Conservation (phyloP, 2,888 invertebrate genomes). For the Dioctria rufipes region DNA sequence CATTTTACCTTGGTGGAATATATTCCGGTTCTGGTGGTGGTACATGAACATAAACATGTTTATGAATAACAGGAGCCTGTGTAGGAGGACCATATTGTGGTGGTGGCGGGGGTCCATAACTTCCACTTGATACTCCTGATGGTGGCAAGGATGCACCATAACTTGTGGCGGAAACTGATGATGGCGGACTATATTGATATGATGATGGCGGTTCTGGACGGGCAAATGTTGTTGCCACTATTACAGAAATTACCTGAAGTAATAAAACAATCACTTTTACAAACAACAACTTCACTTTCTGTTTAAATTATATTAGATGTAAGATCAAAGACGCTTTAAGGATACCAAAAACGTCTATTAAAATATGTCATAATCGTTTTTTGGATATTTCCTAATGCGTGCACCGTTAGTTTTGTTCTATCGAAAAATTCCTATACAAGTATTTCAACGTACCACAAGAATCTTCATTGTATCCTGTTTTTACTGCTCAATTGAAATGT, state of each 20-base stretch:
- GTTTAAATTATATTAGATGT: constrained; percentile 1
- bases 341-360: constrained; percentile 35
- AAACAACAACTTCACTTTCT: not conserved
- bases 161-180: constrained; percentile 62
- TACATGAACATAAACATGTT: constrained; percentile 92
- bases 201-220: constrained; percentile 62
- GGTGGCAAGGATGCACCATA: constrained; percentile 48
- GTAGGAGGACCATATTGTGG: constrained; percentile 79
- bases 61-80: constrained; percentile 85
- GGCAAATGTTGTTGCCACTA: constrained; percentile 63
- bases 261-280: not conserved
- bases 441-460: constrained; percentile 30
- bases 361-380: constrained; percentile 7
- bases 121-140: constrained; percentile 62
- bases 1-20: constrained; percentile 75
- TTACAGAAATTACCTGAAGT: constrained; percentile 26
- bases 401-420: not conserved
- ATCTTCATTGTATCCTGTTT: constrained; percentile 32
- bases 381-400: not conserved
- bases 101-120: constrained; percentile 75
- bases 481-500: not conserved
- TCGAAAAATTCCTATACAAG: not conserved
- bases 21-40: constrained; percentile 90
- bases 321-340: not conserved
- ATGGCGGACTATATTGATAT: constrained; percentile 71